Evolutionary conservation across 2,888 invertebrate genomes (phyloP).

Genomic region (Apoderus coryli): DNA sequence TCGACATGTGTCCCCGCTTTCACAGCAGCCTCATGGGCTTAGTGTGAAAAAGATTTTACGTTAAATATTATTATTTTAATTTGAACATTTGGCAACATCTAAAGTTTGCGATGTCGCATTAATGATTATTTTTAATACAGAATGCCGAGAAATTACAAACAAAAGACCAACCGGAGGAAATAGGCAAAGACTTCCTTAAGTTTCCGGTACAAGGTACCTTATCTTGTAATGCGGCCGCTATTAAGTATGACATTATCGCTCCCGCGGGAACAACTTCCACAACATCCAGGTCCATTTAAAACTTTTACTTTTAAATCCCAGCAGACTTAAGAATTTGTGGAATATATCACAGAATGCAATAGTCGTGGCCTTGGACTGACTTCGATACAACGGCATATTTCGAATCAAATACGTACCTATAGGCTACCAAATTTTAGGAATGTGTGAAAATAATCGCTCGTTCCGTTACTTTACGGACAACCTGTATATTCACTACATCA

Average conservation of each 20-base stretch:
- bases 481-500: too few relatives aligned
- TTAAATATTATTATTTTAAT: slow-evolving; percentile 5
- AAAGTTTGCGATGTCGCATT: neutral
- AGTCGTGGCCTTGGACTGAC: slow-evolving; percentile 4
- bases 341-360: slow-evolving; percentile 4
- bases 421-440: too few relatives aligned
- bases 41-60: slow-evolving; percentile 5
- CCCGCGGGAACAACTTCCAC: too few relatives aligned
- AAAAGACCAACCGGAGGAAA: slow-evolving; percentile 3
- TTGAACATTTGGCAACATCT: slow-evolving; percentile 5
- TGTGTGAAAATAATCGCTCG: too few relatives aligned
- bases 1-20: too few relatives aligned
- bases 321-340: slow-evolving; percentile 4
- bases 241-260: too few relatives aligned
- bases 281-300: slow-evolving; percentile 4
- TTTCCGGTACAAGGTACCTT: slow-evolving; percentile 5
- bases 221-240: slow-evolving; percentile 4
- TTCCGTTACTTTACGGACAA: too few relatives aligned
- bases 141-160: slow-evolving; percentile 6
- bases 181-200: slow-evolving; percentile 2
- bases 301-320: slow-evolving; percentile 5
- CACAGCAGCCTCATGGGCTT: too few relatives aligned
- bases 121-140: slow-evolving; percentile 5
- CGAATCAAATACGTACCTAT: too few relatives aligned
- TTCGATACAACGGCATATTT: too few relatives aligned